Evolutionary conservation across 2,888 invertebrate genomes (phyloP).

Genomic region (Tortricodes alternella): DNA sequence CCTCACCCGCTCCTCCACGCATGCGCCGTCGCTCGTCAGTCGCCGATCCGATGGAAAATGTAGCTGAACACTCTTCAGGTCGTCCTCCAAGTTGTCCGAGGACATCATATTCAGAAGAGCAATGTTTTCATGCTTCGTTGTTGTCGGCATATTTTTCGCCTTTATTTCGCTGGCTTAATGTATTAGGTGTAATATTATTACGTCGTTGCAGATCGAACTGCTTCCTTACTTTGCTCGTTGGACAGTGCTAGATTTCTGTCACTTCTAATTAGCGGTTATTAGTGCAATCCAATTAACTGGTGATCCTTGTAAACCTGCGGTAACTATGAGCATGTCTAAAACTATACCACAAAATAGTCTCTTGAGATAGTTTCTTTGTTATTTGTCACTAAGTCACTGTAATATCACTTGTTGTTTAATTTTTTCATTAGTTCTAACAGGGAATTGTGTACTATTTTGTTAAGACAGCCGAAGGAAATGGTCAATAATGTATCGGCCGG

Average conservation of each 20-base stretch:
- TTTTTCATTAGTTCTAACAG: constrained; percentile 51
- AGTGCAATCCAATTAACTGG: constrained; percentile 51
- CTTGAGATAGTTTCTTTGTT: constrained; percentile 33
- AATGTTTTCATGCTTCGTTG: constrained; percentile 72
- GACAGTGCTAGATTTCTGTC: constrained; percentile 30
- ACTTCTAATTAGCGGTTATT: constrained; percentile 55
- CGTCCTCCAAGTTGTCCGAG: constrained; percentile 94
- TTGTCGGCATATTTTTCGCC: constrained; percentile 61
- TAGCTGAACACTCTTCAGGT: constrained; percentile 94
- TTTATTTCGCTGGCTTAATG: constrained; percentile 35
- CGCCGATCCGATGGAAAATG: constrained; percentile 91
- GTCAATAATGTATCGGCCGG: constrained; percentile 69
- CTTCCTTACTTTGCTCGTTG: constrained; percentile 35
- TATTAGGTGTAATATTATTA: constrained; percentile 34
- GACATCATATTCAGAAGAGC: constrained; percentile 85
- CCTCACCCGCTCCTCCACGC: constrained; percentile 89
- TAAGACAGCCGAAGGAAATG: constrained; percentile 65
- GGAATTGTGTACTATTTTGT: constrained; percentile 53
- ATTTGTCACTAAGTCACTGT: constrained; percentile 59
- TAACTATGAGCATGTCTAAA: constrained; percentile 54
- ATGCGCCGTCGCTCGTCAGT: constrained; percentile 78
- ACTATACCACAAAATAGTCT: constrained; percentile 37
- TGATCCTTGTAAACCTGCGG: constrained; percentile 48
- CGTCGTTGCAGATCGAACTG: constrained; percentile 34
- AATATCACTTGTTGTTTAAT: constrained; percentile 49